Conservation (phyloP, 2,888 invertebrate species). For the Eristalis intricaria region DNA sequence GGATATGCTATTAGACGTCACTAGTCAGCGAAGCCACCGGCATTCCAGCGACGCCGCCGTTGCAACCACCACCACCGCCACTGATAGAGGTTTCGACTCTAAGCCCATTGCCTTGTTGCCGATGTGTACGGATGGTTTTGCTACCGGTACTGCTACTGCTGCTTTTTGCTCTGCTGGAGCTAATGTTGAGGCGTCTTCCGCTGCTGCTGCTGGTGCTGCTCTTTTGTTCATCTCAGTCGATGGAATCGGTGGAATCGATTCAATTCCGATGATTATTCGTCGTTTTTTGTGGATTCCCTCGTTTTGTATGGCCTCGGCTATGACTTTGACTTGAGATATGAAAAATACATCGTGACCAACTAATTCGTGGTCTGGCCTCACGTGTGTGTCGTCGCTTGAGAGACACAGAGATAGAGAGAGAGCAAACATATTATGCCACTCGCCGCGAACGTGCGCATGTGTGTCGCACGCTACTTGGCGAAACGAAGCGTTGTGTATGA, state of each 20-base stretch:
- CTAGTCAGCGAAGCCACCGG: not conserved
- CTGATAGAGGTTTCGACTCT: not conserved
- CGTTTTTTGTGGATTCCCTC: slow-evolving; percentile 2
- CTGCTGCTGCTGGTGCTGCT: not conserved
- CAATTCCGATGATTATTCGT: slow-evolving; percentile 61
- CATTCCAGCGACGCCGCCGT: slow-evolving; percentile 27
- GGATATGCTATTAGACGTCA: slow-evolving; percentile 33
- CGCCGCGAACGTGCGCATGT: not conserved
- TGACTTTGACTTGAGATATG: slow-evolving; percentile 30
- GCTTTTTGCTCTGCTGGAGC: not conserved
- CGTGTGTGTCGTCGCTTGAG: slow-evolving; percentile 26
- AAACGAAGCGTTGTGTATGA: not conserved
- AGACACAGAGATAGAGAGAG: not conserved
- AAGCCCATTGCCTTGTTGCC: not conserved
- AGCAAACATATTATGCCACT: slow-evolving; percentile 7
- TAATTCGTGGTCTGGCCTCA: slow-evolving; percentile 64
- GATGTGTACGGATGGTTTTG: not conserved
- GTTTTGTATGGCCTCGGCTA: slow-evolving; percentile 10
- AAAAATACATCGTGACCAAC: slow-evolving; percentile 57
- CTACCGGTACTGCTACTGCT: not conserved
- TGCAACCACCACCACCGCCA: not conserved
- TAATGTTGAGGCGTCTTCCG: not conserved
- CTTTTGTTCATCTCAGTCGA: slow-evolving; percentile 51
- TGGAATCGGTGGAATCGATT: slow-evolving; percentile 39
- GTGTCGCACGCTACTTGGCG: not conserved